These are phyloP conservation scores for Lophius piscatorius DNA, from an alignment of 2,113 vertebrate genomes.

Conservation along the genomic window DNA sequence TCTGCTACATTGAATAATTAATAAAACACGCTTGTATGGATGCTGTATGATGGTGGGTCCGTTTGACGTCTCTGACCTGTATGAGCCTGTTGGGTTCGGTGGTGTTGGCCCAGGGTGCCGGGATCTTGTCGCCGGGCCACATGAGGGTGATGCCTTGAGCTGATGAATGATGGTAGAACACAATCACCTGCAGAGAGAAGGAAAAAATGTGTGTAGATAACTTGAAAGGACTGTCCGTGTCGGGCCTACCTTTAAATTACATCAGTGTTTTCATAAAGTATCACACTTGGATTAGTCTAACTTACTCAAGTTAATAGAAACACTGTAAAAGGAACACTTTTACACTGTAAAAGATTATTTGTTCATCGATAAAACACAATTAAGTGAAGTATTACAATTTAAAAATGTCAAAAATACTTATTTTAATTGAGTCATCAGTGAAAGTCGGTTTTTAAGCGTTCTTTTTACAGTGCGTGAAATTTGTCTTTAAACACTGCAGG, in stretches of 20 bases:
- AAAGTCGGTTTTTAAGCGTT: too few species aligned
- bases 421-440: too few species aligned
- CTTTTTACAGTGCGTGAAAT: too few species aligned
- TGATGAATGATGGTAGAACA: conserved; percentile 92
- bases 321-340: too few species aligned
- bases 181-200: conserved; percentile 84
- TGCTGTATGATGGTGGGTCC: neutral
- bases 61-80: conserved; percentile 50
- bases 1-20: too few species aligned
- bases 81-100: conserved; percentile 89
- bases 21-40: neutral
- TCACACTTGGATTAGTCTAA: too few species aligned
- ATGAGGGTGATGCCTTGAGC: conserved; percentile 80
- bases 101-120: conserved; percentile 97
- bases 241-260: neutral
- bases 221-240: neutral
- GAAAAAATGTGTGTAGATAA: neutral
- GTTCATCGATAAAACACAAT: too few species aligned
- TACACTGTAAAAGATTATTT: too few species aligned
- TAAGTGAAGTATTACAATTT: too few species aligned
- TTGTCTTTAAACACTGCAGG: too few species aligned
- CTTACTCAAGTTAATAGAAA: too few species aligned
- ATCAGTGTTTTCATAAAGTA: neutral
- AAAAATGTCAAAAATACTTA: too few species aligned
- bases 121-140: conserved; percentile 95